These are phyloP conservation scores for Poeciliopsis gracilis DNA, from an alignment of 2,797 vertebrate genomes.

Conservation along the genomic window DNA sequence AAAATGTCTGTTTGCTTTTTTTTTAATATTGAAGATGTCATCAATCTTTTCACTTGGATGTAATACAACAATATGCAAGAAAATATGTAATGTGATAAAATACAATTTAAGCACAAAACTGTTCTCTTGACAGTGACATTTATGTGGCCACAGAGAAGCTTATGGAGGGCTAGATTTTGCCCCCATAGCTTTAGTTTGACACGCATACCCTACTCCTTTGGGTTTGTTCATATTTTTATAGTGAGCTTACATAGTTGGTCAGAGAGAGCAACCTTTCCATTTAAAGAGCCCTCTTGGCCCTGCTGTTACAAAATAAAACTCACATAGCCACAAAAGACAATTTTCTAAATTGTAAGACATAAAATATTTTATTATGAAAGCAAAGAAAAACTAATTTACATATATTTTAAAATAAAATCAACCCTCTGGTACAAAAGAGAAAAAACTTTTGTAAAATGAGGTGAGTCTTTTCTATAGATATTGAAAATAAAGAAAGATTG, in stretches of 20 bases:
- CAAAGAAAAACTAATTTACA: neutral
- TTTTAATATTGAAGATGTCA: slow-evolving; percentile 8
- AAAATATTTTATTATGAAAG: neutral
- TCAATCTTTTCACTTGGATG: too few species aligned
- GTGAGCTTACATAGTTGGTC: too few species aligned
- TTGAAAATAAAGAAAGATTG: neutral
- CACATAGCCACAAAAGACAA: neutral
- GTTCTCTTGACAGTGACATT: too few species aligned
- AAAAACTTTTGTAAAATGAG: neutral
- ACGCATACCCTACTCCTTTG: too few species aligned
- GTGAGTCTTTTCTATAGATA: neutral
- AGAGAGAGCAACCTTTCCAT: neutral
- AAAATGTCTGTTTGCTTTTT: slow-evolving; percentile 28
- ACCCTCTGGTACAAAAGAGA: neutral
- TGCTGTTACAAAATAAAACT: neutral
- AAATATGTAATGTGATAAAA: too few species aligned
- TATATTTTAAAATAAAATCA: neutral
- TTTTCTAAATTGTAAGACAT: neutral
- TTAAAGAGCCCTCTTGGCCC: neutral
- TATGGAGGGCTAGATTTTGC: too few species aligned
- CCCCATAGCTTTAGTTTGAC: too few species aligned
- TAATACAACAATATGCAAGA: too few species aligned
- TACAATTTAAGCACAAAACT: too few species aligned
- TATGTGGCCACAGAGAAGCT: too few species aligned
- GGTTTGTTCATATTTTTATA: too few species aligned